Conservation (phyloP, 2,888 invertebrate genomes). For the Erpobdella octoculata region DNA sequence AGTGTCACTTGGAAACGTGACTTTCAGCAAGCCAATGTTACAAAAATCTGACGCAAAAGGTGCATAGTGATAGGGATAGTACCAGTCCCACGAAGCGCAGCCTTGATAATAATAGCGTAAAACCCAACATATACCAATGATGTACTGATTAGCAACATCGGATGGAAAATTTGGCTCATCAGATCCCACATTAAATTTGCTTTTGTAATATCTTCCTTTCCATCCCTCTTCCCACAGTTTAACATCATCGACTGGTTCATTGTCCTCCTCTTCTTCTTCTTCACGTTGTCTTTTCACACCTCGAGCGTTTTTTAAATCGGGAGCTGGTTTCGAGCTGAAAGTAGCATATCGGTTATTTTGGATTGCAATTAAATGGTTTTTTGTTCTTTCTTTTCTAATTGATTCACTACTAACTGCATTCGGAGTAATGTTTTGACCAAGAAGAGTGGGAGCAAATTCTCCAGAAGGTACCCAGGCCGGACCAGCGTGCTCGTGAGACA, state of each 20-base stretch:
- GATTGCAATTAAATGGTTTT: conserved; percentile 32
- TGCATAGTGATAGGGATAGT: conserved; percentile 98
- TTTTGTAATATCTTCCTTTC: conserved; percentile 90
- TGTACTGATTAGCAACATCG: conserved; percentile 85
- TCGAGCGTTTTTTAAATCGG: too few relatives aligned
- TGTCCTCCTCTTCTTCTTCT: conserved; percentile 68
- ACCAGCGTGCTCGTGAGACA: conserved; percentile 42
- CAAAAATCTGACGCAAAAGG: conserved; percentile 98
- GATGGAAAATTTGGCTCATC: conserved; percentile 68
- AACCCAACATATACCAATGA: conserved; percentile 94
- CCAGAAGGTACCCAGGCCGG: conserved; percentile 57
- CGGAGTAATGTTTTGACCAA: conserved; percentile 52
- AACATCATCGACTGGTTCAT: conserved; percentile 76
- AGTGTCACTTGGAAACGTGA: conserved; percentile 78
- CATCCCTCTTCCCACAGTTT: conserved; percentile 82
- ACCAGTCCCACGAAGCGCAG: conserved; percentile 99
- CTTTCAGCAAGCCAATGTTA: conserved; percentile 71
- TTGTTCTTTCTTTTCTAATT: conserved; percentile 61
- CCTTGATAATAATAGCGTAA: conserved; percentile 97
- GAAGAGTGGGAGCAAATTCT: conserved; percentile 65
- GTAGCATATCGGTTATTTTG: conserved; percentile 48
- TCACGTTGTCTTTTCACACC: too few relatives aligned
- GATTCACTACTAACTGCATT: conserved; percentile 70
- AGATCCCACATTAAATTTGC: conserved; percentile 53
- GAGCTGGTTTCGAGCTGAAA: conserved; percentile 49